Percentiles rank a stretch among this genome's conserved stretches.
Evolutionary conservation across 2,888 invertebrate genomes (phyloP).

Genomic region (Epirrhoe alternata): DNA sequence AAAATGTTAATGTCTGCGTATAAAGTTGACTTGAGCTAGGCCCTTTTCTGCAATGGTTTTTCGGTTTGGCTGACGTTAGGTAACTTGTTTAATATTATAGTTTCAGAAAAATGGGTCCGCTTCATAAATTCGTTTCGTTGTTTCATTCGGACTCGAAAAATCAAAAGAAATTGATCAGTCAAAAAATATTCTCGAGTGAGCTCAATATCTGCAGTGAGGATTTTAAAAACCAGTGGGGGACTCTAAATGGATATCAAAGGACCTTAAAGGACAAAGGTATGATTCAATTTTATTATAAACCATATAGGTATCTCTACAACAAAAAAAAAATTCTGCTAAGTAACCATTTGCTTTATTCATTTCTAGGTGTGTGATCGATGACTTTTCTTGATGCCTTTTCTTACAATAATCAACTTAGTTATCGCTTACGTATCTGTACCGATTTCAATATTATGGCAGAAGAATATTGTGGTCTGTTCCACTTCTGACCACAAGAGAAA

Average conservation of each 20-base stretch:
- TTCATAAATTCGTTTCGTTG: constrained; percentile 86
- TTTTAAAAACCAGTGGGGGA: constrained; percentile 83
- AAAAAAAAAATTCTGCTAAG: neutral
- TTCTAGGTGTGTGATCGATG: neutral
- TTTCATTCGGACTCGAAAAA: constrained; percentile 85
- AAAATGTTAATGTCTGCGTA: constrained; percentile 20
- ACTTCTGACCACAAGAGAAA: constrained; percentile 31
- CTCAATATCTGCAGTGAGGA: constrained; percentile 77
- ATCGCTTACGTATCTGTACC: neutral
- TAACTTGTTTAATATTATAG: neutral
- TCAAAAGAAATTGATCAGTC: constrained; percentile 70
- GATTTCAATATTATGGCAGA: neutral
- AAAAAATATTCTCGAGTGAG: constrained; percentile 86
- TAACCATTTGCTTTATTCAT: neutral
- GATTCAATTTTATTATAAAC: neutral
- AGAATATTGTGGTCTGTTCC: no score
- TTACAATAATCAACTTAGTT: no score
- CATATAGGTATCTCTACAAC: neutral
- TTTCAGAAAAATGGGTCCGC: constrained; percentile 81
- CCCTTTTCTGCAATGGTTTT: constrained; percentile 1
- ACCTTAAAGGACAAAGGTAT: constrained; percentile 64
- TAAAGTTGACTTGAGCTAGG: constrained; percentile 7
- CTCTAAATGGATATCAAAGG: constrained; percentile 78
- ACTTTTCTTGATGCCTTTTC: neutral
- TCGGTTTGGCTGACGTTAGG: constrained; percentile 6